Percentiles rank a stretch among this genome's conserved stretches.
Conservation (phyloP, 92 coral and sea anemone species). For the Umimayanthus chanpuru region DNA sequence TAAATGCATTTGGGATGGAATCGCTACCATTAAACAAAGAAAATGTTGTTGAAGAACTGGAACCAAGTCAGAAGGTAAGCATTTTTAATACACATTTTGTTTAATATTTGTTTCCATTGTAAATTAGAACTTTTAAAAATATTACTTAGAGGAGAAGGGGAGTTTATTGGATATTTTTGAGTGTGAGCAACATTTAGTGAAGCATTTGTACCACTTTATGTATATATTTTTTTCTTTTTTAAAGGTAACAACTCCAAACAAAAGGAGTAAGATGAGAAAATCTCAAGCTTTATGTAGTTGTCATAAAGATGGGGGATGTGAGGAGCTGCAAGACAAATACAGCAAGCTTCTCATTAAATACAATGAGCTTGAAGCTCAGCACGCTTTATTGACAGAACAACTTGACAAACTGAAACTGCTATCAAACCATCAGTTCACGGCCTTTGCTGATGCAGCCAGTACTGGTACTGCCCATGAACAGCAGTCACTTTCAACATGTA, state of each 20-base stretch:
- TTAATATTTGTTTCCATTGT: background rate
- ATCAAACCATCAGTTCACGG: background rate
- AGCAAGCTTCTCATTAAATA: constrained; percentile 2
- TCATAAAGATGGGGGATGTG: background rate
- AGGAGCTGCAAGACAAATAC: constrained; percentile 23
- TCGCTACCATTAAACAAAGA: background rate
- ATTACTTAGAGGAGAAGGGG: too few relatives aligned
- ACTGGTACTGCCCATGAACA: background rate
- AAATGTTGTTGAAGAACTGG: background rate
- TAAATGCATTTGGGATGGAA: background rate
- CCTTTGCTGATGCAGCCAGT: background rate
- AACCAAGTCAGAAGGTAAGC: background rate
- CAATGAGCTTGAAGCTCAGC: background rate
- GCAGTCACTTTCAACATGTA: too few relatives aligned
- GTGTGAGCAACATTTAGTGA: too few relatives aligned
- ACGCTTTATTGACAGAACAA: background rate
- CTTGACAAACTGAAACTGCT: background rate
- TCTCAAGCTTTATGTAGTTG: background rate
- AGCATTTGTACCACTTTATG: background rate
- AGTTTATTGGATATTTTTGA: too few relatives aligned
- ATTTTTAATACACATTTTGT: background rate
- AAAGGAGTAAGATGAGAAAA: background rate
- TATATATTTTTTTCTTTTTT: background rate
- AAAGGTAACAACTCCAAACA: constrained; percentile 7
- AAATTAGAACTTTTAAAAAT: too few relatives aligned